Evolutionary conservation across 1,140 invertebrate genomes (phyloP), one percentile per base, ranked within the genome.

Genomic region (Orius laevigatus): DNA sequence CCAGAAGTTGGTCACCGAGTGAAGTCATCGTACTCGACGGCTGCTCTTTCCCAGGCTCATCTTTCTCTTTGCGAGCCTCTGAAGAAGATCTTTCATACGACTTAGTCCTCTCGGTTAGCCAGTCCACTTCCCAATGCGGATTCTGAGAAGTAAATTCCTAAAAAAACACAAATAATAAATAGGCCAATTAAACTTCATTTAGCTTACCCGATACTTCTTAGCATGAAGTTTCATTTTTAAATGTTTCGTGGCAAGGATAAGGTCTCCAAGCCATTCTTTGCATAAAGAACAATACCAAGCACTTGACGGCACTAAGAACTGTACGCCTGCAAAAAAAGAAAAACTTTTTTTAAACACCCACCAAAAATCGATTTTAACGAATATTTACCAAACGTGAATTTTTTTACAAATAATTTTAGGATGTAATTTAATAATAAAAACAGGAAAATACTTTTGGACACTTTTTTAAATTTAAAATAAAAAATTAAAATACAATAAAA

Each of bases 261-360:
- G 70, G 62, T 90, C 85, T 0, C 84, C 85, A 54, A 88, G 84
- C 79, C 84, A 90, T 51, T 74, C 69, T 60, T 84, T 76, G 56
- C 85, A 90, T 31, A 90, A 67, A 59, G 83, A 83, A 63, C 85
- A 90, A 64, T 83, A 90, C 84, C 84, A 88, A n/a, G 82, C 81
- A 10, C 79, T 79, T 0, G 84, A 78, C 4, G 84, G 79, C 51
- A 83, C 78, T 62, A 88, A 79, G 66, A 88, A 88, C 60, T 87
- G 83, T 35, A 88, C 66, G 12, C 85, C 81, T 81, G 65, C 36
- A 67, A 68, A 36, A 58, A 64, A 50, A 50, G 5, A 8, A 31
- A 50, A 45, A 50, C n/a, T 14, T 16, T 25, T 25, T 25, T 25
- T 4, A 25, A 25, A 25, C 8, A 25, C 25, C n/a, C n/a, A 20